A percentile compares a stretch with the other conserved stretches of the same genome.
Evolutionary conservation across 2,113 vertebrate genomes (phyloP).

Genomic region (Ageneiosus marmoratus): DNA sequence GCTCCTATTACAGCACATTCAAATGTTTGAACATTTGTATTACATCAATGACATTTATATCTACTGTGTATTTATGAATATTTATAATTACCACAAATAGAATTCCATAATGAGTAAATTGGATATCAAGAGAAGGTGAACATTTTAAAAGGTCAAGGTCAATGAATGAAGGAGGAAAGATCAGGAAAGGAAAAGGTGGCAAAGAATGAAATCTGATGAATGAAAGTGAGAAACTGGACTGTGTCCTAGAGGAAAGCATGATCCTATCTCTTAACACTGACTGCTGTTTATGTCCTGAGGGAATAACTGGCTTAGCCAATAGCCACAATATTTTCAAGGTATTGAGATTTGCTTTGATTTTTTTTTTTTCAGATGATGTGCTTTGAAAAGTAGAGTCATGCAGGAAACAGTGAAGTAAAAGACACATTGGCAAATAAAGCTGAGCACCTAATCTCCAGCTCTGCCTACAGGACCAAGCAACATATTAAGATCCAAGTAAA

Average conservation of each 20-base stretch:
- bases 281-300: neutral
- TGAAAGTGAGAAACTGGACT: neutral
- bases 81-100: neutral
- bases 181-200: neutral
- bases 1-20: neutral
- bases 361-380: too few relatives aligned
- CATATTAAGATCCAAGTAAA: constrained; percentile 35
- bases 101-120: neutral
- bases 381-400: neutral
- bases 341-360: neutral
- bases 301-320: neutral
- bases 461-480: constrained; percentile 43
- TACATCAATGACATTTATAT: neutral
- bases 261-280: neutral
- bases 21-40: neutral
- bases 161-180: constrained; percentile 42
- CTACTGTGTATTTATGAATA: too few relatives aligned
- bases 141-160: neutral
- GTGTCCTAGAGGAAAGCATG: neutral
- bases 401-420: neutral
- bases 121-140: neutral
- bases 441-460: constrained; percentile 46
- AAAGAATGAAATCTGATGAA: neutral
- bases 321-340: neutral
- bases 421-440: constrained; percentile 20